Base-by-base conservation (phyloP, 2,888 invertebrate species). In the Loripinus fragilis region DNA sequence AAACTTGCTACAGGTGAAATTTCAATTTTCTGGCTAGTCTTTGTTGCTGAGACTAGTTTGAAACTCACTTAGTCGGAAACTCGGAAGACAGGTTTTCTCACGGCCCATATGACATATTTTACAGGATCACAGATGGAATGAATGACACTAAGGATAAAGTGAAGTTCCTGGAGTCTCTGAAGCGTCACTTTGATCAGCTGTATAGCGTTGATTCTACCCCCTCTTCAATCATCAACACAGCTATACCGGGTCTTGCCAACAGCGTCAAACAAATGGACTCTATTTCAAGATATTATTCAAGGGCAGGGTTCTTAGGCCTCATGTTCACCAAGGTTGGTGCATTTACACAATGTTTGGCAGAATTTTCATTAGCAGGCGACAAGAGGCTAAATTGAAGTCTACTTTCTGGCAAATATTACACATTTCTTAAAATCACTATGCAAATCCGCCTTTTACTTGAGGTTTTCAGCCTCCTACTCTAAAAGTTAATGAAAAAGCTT, bases 91-190 rank as follows among this genome's bases (percentile, higher is more conserved):
- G n/a, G n/a, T n/a, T n/a, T n/a, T n/a, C 15, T 42, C 42, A 42
- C 42, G 8, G 42, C 15, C 8, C 8, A n/a, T n/a, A n/a, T n/a
- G n/a, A n/a, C n/a, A 8, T 52, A 52, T 5, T 52, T 76, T 74
- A 20, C 85, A 93, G 93, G 33, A 92, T 94, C 66, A 93, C 93
- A n/a, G 93, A 94, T 86, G 92, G 91, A 10, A 90, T 93, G 89
- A 93, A 93, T 87, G 93, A 93, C 78, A 92, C 93, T 5, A 93
- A 93, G 76, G 93, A 94, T 83, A 94, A 94, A 84, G 92, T 93
- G 73, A 92, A 92, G 71, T 94, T 93, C 80, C 85, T 94, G 76
- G 93, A 94, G 76, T 92, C 92, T 2, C 84, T 93, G 74, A 89
- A 91, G 78, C 86, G 92, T 12, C 90, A 92, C 76, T 89, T 93